Evolutionary conservation across 2,797 vertebrate genomes (phyloP), one percentile per base, ranked within the genome.

Genomic region (Neostethus bicornis): DNA sequence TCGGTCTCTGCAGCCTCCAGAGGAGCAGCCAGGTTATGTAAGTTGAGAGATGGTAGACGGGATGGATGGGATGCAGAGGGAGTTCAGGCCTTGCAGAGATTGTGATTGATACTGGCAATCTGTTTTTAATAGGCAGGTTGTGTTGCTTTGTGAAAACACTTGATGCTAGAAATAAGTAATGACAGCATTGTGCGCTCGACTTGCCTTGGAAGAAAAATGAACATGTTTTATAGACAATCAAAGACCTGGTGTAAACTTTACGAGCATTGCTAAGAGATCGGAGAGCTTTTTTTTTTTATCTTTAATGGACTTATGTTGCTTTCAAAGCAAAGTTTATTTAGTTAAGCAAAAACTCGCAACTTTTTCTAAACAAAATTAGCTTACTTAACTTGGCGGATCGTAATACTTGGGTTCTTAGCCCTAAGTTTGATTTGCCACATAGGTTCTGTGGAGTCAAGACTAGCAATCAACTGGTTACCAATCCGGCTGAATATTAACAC

Each of bases 41-140:
- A 83, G 73, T 58, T 61, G 46, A 62, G 56, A 70, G 75, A 70
- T 67, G 44, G 75, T 55, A 32, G 54, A 67, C 34, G 46, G 53
- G 21, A 49, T 23, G 51, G 28, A 26, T 42, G 46, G 61, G 52
- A 56, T 25, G 35, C 58, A 17, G 59, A 42, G 20, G 1, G 17
- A 50, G 59, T 31, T n/a, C 3, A 13, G 4, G 19, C 25, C 35
- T 50, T 4, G 39, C 59, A 61, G 49, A 29, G 42, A 42, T 13
- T 21, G 43, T 80, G 77, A 83, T 57, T 63, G 73, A 85, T 82
- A 73, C 54, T 6, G 23, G 59, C 66, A 72, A 64, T 69, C 56
- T 73, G 62, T 32, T 28, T 35, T 65, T 59, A 59, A 65, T 14
- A 7, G 9, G 63, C 11, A n/a, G 46, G 28, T 57, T 26, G 5